Percentiles rank a stretch among this genome's conserved stretches.
These are phyloP conservation scores for Peromyscus eremicus DNA, from an alignment of 2,797 vertebrate genomes.

Conservation along the genomic window DNA sequence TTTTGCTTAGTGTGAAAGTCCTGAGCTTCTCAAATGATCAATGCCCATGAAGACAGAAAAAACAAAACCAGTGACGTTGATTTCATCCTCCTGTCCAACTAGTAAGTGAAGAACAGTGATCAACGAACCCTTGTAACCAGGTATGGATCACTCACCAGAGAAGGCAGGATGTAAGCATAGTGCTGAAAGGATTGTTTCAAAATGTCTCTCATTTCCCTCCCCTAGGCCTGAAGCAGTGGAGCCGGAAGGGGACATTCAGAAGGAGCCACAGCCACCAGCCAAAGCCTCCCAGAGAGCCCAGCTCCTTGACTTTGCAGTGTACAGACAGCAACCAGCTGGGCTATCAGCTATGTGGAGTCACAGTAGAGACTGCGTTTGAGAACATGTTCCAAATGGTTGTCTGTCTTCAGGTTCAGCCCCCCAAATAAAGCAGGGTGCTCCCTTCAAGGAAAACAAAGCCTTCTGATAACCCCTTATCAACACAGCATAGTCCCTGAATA, in stretches of 20 bases:
- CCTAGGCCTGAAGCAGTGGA: not conserved
- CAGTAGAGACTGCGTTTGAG: not conserved
- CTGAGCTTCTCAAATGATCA: not conserved
- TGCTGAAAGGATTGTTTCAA: constrained; percentile 18
- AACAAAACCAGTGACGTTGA: not conserved
- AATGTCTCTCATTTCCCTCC: not conserved
- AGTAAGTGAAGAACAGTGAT: not conserved
- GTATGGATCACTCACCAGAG: not conserved
- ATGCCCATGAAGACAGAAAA: not conserved
- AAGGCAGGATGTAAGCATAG: constrained; percentile 12
- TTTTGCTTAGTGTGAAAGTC: constrained; percentile 4
- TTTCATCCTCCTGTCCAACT: not conserved
- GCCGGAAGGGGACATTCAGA: not conserved
- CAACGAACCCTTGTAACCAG: not conserved
- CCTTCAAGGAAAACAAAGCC: not conserved
- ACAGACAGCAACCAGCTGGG: not conserved
- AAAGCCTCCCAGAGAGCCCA: not conserved
- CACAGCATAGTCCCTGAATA: not conserved
- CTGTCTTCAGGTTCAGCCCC: not conserved
- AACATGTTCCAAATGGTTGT: constrained; percentile 19
- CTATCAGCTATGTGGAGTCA: not conserved
- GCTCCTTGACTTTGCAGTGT: not conserved
- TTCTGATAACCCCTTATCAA: not conserved
- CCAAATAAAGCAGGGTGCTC: not conserved
- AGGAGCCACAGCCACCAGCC: not conserved